Evolutionary conservation across 2,888 invertebrate genomes (phyloP).

Genomic region (Chaitophorus viminalis): DNA sequence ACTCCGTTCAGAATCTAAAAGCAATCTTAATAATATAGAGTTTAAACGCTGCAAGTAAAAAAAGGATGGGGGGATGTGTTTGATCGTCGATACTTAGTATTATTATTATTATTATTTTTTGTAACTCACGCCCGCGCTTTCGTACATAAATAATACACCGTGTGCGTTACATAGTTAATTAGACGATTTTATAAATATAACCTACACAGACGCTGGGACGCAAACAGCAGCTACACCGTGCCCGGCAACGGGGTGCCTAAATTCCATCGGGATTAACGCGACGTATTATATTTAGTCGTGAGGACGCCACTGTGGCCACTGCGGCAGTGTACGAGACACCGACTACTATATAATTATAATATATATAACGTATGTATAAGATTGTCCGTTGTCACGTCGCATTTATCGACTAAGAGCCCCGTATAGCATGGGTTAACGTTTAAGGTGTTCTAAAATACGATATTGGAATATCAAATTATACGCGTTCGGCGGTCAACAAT

Average conservation of each 20-base stretch:
- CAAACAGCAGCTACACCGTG: background rate
- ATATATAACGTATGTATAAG: no score
- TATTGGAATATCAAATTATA: no score
- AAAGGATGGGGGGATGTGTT: no score
- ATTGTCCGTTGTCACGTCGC: no score
- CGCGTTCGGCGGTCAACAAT: no score
- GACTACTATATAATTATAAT: no score
- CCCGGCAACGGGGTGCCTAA: background rate
- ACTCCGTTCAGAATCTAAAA: no score
- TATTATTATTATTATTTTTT: background rate
- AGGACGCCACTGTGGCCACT: background rate
- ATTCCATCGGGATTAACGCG: conserved; percentile 12
- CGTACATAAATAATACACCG: background rate
- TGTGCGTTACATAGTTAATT: conserved; percentile 4
- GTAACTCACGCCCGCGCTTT: background rate
- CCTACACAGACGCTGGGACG: background rate
- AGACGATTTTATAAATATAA: conserved; percentile 28
- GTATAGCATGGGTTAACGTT: no score
- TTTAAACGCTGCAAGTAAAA: no score
- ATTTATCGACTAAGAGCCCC: no score
- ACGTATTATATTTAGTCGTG: conserved; percentile 19
- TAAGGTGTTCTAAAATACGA: no score
- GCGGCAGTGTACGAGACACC: background rate
- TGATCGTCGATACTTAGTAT: background rate
- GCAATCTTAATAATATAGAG: no score